These are phyloP conservation scores for Neolamprologus multifasciatus DNA, from an alignment of 2,797 vertebrate genomes.

Conservation along the genomic window DNA sequence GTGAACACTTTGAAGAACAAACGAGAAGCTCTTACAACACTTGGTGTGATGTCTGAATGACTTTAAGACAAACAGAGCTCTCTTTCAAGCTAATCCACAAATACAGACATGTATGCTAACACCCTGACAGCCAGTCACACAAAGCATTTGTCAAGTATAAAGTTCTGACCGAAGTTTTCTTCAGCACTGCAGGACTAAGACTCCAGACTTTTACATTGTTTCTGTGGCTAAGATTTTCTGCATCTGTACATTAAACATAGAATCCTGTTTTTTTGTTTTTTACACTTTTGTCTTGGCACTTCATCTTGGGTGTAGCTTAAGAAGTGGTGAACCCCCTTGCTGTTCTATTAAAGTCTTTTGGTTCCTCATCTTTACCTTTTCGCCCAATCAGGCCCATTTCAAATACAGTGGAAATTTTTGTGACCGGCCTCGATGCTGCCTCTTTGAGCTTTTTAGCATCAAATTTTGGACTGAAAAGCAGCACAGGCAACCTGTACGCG, in stretches of 20 bases:
- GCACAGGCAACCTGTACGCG: constrained; percentile 79
- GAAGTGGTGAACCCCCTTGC: constrained; percentile 80
- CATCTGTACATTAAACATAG: constrained; percentile 55
- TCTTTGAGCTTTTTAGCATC: constrained; percentile 90
- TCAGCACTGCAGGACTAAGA: constrained; percentile 22
- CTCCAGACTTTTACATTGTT: constrained; percentile 28
- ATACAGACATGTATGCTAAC: constrained; percentile 13
- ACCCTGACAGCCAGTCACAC: constrained; percentile 20
- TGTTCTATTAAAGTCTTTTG: constrained; percentile 88
- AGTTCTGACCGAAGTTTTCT: constrained; percentile 17
- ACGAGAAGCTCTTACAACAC: constrained; percentile 38
- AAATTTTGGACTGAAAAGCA: constrained; percentile 87
- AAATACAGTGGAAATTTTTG: constrained; percentile 73
- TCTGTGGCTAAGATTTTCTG: constrained; percentile 35
- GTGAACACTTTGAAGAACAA: constrained; percentile 26
- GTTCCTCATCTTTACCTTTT: constrained; percentile 74
- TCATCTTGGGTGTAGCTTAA: constrained; percentile 45
- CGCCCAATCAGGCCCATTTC: constrained; percentile 78
- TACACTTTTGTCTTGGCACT: constrained; percentile 8
- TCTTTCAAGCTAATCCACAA: constrained; percentile 3
- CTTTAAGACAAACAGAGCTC: constrained; percentile 49
- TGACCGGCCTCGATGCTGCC: constrained; percentile 78
- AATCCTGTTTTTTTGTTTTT: not conserved
- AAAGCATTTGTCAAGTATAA: constrained; percentile 56
- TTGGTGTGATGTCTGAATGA: constrained; percentile 42